Conservation (phyloP, 2,888 invertebrate genomes). For the Apocheima hispidaria region DNA sequence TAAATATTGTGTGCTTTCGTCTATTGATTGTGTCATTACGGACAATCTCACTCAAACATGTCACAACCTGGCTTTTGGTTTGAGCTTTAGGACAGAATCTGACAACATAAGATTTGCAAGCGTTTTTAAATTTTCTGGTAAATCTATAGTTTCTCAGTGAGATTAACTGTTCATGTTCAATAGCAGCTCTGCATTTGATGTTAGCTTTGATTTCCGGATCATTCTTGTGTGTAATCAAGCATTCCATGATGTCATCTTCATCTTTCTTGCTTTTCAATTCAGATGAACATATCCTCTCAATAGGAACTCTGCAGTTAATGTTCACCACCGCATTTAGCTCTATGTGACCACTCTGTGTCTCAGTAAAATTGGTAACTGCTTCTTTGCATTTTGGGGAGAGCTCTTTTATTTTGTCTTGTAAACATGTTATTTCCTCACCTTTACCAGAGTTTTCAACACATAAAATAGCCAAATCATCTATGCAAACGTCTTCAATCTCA, state of each 20-base stretch:
- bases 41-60: conserved; percentile 95
- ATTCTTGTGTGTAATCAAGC: conserved; percentile 96
- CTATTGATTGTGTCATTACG: conserved; percentile 94
- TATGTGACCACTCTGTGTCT: conserved; percentile 94
- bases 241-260: conserved; percentile 97
- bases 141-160: conserved; percentile 97
- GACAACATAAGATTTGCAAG: conserved; percentile 93
- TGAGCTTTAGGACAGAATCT: conserved; percentile 89
- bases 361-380: conserved; percentile 94
- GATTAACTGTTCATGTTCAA: conserved; percentile 98
- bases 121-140: conserved; percentile 97
- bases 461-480: conserved; percentile 92
- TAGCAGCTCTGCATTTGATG: conserved; percentile 94
- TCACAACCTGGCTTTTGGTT: conserved; percentile 92
- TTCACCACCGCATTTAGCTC: conserved; percentile 96
- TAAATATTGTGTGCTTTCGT: conserved; percentile 92
- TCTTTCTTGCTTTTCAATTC: conserved; percentile 90
- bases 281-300: conserved; percentile 91
- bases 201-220: conserved; percentile 92
- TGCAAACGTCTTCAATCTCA: conserved; percentile 96
- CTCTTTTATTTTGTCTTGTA: conserved; percentile 94
- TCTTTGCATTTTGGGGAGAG: conserved; percentile 89
- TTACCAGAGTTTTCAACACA: conserved; percentile 95
- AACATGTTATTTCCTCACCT: conserved; percentile 96
- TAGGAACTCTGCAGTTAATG: conserved; percentile 92